Base-by-base conservation (phyloP, 2,888 invertebrate genomes). In the Agrochola circellaris region DNA sequence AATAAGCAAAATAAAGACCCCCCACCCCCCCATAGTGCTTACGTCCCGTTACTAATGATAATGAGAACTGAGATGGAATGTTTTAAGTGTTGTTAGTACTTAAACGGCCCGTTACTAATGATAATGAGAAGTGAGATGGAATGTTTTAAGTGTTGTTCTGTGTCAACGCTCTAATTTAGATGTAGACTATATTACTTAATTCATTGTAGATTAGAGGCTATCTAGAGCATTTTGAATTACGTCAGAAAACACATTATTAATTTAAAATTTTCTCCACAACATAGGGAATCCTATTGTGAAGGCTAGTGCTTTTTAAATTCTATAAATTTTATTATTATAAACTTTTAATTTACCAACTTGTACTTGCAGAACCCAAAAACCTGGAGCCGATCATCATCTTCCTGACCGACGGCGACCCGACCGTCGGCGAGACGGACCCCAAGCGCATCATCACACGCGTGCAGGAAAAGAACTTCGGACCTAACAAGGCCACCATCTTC, bases 351-450 rank as follows among this genome's bases (percentile, higher is more conserved):
- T 15, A n/a, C 23, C 54, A 13, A 38, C 15, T 51, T 67, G 15
- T 42, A 42, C 1, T 79, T 64, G 9, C 87, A 94, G 95, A 83
- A 61, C 81, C 89, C 8, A 89, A 88, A 71, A 89, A 92, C 9
- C 92, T 97, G 83, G 97, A 97, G 92, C 97, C 98, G 0, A 97
- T 97, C 71, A 97, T 98, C 60, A 97, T 98, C 66, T 98, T 98
- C 94, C 92, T 98, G 83, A 98, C 98, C 0, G 97, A 98, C 92
- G 98, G 98, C 62, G 97, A 97, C 88, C 97, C 98, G 6, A 97
- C 97, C 3, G 97, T 97, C 1, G 97, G 97, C 9, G 96, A 97
- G 88, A 97, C 97, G 8, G 93, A 95, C 87, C 93, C 97, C 11
- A 93, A 94, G 1, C 95, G 95, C 83, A 97, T 98, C 88, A 95